Percentiles rank a stretch among this genome's conserved stretches.
phyloP scores from a whole-genome alignment of 2,888 invertebrate species.

The Eupithecia tripunctaria region DNA sequence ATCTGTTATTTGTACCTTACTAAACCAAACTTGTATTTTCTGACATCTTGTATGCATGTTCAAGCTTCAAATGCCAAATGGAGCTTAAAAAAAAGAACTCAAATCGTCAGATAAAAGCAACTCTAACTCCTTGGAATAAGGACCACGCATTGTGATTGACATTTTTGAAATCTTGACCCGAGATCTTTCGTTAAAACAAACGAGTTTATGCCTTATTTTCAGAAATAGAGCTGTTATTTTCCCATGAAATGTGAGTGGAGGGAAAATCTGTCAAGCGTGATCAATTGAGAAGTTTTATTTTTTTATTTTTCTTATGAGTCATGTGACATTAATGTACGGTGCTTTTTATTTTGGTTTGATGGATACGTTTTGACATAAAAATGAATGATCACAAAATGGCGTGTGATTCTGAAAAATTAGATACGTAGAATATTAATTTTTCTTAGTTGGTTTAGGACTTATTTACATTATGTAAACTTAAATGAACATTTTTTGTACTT shows the following conservation, averaged over 20 bases:
- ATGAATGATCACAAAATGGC: constrained; percentile 26
- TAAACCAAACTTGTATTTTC: constrained; percentile 21
- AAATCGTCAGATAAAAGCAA: constrained; percentile 24
- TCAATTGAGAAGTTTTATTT: constrained; percentile 44
- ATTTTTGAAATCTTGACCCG: constrained; percentile 13
- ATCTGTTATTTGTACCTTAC: constrained; percentile 3
- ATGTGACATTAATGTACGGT: constrained; percentile 37
- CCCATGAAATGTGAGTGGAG: constrained; percentile 3
- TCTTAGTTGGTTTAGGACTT: not conserved
- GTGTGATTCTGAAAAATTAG: not conserved
- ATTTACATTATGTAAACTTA: not conserved
- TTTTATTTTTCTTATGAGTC: constrained; percentile 20
- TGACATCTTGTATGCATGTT: constrained; percentile 34
- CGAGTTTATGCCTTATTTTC: not conserved
- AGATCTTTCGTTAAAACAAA: constrained; percentile 1
- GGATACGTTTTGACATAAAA: constrained; percentile 21
- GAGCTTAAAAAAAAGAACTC: constrained; percentile 21
- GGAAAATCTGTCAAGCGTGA: constrained; percentile 48
- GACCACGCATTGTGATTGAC: constrained; percentile 3
- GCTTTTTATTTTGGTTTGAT: constrained; percentile 25
- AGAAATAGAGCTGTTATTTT: not conserved
- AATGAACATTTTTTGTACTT: no score
- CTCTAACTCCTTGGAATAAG: constrained; percentile 4
- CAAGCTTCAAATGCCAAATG: constrained; percentile 33
- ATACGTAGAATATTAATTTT: no score